Percentiles rank a stretch among this genome's conserved stretches.
Conservation (phyloP, 2,113 vertebrate genomes). For the Meleagris gallopavo region DNA sequence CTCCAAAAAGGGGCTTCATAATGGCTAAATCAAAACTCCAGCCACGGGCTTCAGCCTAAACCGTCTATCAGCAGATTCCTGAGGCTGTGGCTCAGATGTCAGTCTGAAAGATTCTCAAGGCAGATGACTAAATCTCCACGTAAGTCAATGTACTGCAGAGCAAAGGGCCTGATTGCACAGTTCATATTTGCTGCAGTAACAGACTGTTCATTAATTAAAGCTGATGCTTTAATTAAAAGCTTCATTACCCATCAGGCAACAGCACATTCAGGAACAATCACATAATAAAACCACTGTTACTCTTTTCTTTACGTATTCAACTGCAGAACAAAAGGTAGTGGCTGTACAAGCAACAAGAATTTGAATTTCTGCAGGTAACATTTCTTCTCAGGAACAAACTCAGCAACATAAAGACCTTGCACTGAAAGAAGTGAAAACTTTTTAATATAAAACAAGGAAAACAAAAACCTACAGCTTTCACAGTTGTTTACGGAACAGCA, state of each 20-base stretch:
- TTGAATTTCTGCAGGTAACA: slow-evolving; percentile 22
- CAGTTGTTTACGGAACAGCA: neutral
- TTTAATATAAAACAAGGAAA: too few relatives aligned
- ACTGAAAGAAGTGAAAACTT: neutral
- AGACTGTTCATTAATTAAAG: slow-evolving; percentile 37
- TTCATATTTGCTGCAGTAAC: neutral
- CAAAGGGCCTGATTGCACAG: neutral
- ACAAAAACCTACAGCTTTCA: neutral
- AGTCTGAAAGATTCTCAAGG: neutral
- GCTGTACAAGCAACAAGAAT: slow-evolving; percentile 1
- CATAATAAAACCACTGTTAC: slow-evolving; percentile 47
- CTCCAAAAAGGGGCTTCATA: neutral
- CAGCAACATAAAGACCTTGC: neutral
- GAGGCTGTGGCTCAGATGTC: neutral
- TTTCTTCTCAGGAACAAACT: neutral
- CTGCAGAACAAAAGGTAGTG: slow-evolving; percentile 35
- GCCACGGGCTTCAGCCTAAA: neutral
- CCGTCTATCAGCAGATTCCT: neutral
- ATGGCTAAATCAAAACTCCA: neutral
- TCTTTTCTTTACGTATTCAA: neutral
- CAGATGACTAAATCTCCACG: neutral
- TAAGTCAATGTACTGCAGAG: neutral
- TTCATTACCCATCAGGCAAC: slow-evolving; percentile 28
- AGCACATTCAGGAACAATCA: neutral
- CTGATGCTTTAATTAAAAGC: slow-evolving; percentile 41